Evolutionary conservation across 2,888 invertebrate species (phyloP).

Genomic region (Unio pictorum): DNA sequence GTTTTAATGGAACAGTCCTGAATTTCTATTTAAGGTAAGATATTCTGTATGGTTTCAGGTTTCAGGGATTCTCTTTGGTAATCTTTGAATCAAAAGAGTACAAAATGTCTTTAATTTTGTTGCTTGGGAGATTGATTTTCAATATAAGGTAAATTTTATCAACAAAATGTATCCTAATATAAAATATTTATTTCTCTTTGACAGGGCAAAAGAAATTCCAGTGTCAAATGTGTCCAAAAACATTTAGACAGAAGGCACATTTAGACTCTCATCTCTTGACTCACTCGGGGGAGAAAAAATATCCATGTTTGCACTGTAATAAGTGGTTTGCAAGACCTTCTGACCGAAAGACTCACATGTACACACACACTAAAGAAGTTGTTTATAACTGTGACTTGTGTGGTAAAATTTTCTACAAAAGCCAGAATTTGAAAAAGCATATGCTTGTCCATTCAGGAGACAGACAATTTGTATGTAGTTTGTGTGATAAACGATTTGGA

Average conservation of each 20-base stretch:
- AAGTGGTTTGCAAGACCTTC: constrained; percentile 54
- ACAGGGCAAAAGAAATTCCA: constrained; percentile 54
- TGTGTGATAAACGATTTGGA: constrained; percentile 56
- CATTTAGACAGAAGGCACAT: constrained; percentile 65
- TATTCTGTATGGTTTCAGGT: too few species aligned
- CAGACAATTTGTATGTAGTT: constrained; percentile 50
- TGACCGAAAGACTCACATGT: constrained; percentile 59
- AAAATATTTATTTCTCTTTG: constrained; percentile 3
- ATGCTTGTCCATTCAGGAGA: constrained; percentile 57
- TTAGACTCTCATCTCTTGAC: constrained; percentile 55
- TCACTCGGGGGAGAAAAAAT: constrained; percentile 58
- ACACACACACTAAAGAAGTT: constrained; percentile 59
- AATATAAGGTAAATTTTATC: background rate
- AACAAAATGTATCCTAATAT: background rate
- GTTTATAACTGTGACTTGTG: constrained; percentile 52
- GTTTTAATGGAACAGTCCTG: too few species aligned
- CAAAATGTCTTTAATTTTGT: too few species aligned
- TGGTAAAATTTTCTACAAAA: constrained; percentile 58
- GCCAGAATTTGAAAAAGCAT: constrained; percentile 60
- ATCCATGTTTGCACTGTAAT: constrained; percentile 59
- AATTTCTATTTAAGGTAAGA: too few species aligned
- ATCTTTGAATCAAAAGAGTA: too few species aligned
- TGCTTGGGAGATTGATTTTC: too few species aligned
- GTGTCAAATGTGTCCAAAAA: constrained; percentile 55
- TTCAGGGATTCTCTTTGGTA: too few species aligned